Conservation (phyloP, 1,140 invertebrate species). For the Paraescarpia echinospica region DNA sequence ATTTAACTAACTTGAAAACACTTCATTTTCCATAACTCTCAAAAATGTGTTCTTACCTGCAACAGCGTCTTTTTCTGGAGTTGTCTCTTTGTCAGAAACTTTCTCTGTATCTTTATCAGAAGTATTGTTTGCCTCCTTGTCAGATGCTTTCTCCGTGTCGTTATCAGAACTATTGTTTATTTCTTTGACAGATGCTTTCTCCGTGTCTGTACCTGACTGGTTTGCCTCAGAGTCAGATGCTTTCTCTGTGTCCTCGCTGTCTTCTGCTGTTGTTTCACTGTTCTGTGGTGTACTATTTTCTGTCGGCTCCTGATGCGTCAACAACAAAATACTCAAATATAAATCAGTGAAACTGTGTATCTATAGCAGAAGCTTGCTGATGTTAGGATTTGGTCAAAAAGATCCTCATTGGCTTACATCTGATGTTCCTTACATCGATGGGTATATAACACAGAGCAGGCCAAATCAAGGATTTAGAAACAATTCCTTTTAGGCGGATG, state of each 20-base stretch:
- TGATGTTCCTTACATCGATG: too few species aligned
- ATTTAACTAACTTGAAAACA: background rate
- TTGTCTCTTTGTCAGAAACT: background rate
- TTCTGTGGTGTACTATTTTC: background rate
- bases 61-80: background rate
- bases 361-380: too few species aligned
- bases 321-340: background rate
- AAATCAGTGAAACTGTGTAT: background rate
- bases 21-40: background rate
- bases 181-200: background rate
- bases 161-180: background rate
- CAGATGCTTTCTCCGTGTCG: background rate
- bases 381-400: too few species aligned
- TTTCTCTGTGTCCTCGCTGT: background rate
- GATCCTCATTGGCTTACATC: too few species aligned
- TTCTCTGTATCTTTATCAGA: background rate
- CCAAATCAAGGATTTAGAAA: too few species aligned
- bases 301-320: background rate
- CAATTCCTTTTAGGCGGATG: too few species aligned
- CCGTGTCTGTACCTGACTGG: background rate
- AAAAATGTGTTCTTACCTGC: background rate
- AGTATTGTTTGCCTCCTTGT: background rate
- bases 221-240: background rate
- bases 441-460: too few species aligned
- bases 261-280: background rate